phyloP scores from a whole-genome alignment of 92 coral and sea anemone genomes.

The Palythoa caribaeorum region DNA sequence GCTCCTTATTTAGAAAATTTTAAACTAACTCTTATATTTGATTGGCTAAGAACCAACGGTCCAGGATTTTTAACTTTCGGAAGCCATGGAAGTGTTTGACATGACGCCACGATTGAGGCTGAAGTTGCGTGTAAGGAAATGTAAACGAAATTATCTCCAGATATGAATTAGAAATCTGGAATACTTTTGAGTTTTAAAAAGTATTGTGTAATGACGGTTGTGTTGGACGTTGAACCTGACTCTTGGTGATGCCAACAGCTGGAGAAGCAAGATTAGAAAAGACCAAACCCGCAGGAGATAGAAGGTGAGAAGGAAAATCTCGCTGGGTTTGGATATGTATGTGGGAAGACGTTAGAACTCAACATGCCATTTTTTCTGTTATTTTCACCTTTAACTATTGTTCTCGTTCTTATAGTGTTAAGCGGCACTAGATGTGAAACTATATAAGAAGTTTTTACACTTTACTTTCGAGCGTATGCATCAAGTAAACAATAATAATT shows the following conservation, averaged over 20 bases:
- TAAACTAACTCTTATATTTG: background rate
- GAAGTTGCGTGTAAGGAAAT: background rate
- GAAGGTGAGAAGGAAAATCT: conserved; percentile 15
- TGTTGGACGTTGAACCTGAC: conserved; percentile 1
- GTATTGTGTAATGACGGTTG: conserved; percentile 22
- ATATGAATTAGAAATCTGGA: conserved; percentile 7
- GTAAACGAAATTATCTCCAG: background rate
- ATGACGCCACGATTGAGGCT: conserved; percentile 10
- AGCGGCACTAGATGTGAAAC: too few species aligned
- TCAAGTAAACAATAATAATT: background rate
- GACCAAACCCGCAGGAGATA: background rate
- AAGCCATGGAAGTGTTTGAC: conserved; percentile 43
- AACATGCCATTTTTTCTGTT: too few species aligned
- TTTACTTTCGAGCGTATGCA: too few species aligned
- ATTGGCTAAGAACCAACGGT: conserved; percentile 42
- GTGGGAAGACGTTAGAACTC: background rate
- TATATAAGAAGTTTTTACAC: too few species aligned
- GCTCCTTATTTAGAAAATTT: conserved; percentile 28
- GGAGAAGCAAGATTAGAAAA: conserved; percentile 52
- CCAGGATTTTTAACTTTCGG: conserved; percentile 48
- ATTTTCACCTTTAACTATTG: too few species aligned
- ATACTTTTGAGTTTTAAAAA: background rate
- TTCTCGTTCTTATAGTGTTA: too few species aligned
- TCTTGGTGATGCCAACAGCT: conserved; percentile 45
- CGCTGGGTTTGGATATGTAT: background rate